phyloP scores from a whole-genome alignment of 2,888 invertebrate genomes.

The Julus scanicus region DNA sequence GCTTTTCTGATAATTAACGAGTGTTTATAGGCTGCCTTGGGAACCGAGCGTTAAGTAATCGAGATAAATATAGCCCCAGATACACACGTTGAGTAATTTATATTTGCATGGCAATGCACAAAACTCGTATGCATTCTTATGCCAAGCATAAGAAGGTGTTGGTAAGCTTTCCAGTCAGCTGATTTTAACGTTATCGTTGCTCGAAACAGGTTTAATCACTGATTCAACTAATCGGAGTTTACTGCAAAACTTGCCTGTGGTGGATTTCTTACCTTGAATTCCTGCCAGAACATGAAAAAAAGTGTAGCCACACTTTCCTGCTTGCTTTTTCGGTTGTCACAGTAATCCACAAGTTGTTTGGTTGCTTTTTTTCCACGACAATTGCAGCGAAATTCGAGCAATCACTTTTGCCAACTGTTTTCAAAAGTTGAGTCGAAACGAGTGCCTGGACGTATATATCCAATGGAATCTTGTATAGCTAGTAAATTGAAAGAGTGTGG shows the following conservation, averaged over 20 bases:
- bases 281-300: not conserved
- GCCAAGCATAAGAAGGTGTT: not conserved
- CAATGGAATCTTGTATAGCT: not conserved
- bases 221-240: not conserved
- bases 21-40: constrained; percentile 3
- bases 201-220: not conserved
- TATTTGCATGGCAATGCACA: not conserved
- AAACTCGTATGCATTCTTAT: not conserved
- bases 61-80: not conserved
- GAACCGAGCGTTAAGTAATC: constrained; percentile 5
- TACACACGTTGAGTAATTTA: constrained; percentile 9
- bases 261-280: not conserved
- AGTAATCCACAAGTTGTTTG: not conserved
- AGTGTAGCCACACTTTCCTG: not conserved
- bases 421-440: constrained; percentile 1
- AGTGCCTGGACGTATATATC: not conserved
- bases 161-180: not conserved
- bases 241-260: not conserved
- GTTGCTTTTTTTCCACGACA: not conserved
- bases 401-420: not conserved
- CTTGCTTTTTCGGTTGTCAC: not conserved
- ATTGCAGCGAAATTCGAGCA: constrained; percentile 10
- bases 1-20: constrained; percentile 2
- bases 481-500: constrained; percentile 1
- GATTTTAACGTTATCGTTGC: not conserved